Base-by-base conservation (phyloP, 2,113 vertebrate species). In the Hippocampus comes region DNA sequence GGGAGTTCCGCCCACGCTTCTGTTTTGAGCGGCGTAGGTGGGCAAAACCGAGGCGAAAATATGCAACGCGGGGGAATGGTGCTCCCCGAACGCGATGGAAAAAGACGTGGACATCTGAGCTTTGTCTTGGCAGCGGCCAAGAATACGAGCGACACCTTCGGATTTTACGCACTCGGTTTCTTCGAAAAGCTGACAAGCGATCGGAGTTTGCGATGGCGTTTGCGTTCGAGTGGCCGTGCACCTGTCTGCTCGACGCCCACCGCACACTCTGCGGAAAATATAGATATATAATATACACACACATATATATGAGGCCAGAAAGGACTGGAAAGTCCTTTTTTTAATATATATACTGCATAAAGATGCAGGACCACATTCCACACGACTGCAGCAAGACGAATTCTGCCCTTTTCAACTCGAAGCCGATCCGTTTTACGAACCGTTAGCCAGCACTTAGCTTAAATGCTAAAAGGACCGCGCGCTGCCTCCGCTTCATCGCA, bases 1-100 rank as follows among this genome's bases (percentile, higher is more conserved):
- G 70, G 57, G 0, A 34, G 14, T 25, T 5, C 51, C 17, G 59
- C 46, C 49, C 2, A 11, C 65, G 38, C 41, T 57, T 63, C 17
- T 46, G 59, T 60, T 63, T 17, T 67, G 74, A 77, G 59, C 74
- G 1, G 63, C 15, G 77, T 76, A 76, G 82, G 81, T 82, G 86
- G 84, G 71, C 80, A 64, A 71, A 43, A 56, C 34, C 5, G 1
- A 66, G 66, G 59, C 21, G 23, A 46, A 48, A 46, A 66, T 48
- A 66, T 17, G 25, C 41, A 27, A 66, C 43, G 21, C 9, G 41
- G 63, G 63, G 43, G 41, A n/a, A 17, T 64, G 6, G 43, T 23
- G 63, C 63, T 65, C 5, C 21, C 9, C 63, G 5, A 11, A n/a
- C 42, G 61, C 20, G 34, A 20, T 1, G 18, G 30, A 41, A 18